Percentiles rank a stretch among this genome's conserved stretches.
These are phyloP conservation scores for Haliclona indistincta DNA, from an alignment of 37 sponge, comb jelly and placozoan species.

Conservation along the genomic window DNA sequence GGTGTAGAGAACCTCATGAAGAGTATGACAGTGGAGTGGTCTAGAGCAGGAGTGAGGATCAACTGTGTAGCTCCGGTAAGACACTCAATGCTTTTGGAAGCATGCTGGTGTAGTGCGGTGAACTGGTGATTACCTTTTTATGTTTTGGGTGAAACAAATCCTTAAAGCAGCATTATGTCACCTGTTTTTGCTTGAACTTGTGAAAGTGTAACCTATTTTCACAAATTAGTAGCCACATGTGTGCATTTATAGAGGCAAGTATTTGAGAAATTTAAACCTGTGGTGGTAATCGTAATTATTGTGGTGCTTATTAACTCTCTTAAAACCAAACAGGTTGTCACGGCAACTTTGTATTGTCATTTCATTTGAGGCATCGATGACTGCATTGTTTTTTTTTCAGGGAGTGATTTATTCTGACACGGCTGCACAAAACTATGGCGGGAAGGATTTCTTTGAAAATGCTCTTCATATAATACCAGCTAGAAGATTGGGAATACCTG, in stretches of 20 bases:
- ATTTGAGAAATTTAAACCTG: too few relatives aligned
- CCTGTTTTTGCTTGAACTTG: too few relatives aligned
- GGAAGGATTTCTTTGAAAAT: slow-evolving; percentile 32
- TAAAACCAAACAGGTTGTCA: too few relatives aligned
- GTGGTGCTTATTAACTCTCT: too few relatives aligned
- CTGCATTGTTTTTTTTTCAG: neutral
- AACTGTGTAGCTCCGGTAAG: slow-evolving; percentile 77
- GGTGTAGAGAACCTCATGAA: slow-evolving; percentile 89
- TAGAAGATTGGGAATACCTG: slow-evolving; percentile 79
- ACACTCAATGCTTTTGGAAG: neutral
- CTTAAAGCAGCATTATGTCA: too few relatives aligned
- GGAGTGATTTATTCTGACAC: slow-evolving; percentile 67
- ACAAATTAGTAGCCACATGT: too few relatives aligned
- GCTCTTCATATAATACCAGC: slow-evolving; percentile 64
- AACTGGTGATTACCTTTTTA: neutral
- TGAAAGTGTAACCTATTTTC: too few relatives aligned
- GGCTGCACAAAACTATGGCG: slow-evolving; percentile 80
- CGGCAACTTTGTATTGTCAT: too few relatives aligned
- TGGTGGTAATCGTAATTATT: too few relatives aligned
- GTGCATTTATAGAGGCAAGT: too few relatives aligned
- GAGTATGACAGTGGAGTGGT: slow-evolving; percentile 91
- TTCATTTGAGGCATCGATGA: too few relatives aligned
- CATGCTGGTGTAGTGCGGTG: neutral
- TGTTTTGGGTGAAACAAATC: too few relatives aligned
- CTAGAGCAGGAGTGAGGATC: slow-evolving; percentile 66